Base-by-base conservation (phyloP, 2,797 vertebrate species). In the Lutjanus argentimaculatus region DNA sequence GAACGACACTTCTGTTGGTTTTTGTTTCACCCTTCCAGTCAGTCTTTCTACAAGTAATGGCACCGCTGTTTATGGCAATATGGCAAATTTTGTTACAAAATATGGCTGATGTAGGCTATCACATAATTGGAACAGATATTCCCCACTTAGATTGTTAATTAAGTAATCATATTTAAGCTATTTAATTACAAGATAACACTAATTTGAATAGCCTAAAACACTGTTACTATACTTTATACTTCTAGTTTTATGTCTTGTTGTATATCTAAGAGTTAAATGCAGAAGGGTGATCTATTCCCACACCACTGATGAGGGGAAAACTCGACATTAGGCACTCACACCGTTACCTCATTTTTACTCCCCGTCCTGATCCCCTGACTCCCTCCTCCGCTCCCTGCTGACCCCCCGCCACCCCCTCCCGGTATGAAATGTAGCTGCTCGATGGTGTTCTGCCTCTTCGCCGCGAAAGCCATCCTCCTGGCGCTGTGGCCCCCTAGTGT, bases 381-480 rank as follows among this genome's bases (percentile, higher is more conserved):
- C 57, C 94, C 94, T 85, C 93, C 95, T 86, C 86, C 94, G 67
- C 91, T 96, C 90, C 90, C 96, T 88, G 10, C 95, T 16, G 95
- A 96, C 45, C 94, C 93, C 74, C 88, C 90, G 4, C 93, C 85
- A 22, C 97, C 97, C 59, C 96, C 97, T 66, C 97, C 97, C 0
- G 97, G 97, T 88, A 98, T 97, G 91, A 97, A 97, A 90, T 98
- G 97, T 87, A 98, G 96, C 93, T 98, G 97, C 95, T 98, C 97
- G 51, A 98, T 97, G 75, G 97, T 97, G 92, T 97, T 97, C 94
- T 98, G 97, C 92, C 97, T 95, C 90, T 98, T 97, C 6, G 96
- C 85, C 42, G 96, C 97, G 75, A 98, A 98, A 77, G 97, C 97
- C 84, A 97, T 96, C 93, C 97, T 95, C 85, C 96, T 95, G 65